Conservation (phyloP, 2,888 invertebrate species). For the Eristalinus sepulchralis region DNA sequence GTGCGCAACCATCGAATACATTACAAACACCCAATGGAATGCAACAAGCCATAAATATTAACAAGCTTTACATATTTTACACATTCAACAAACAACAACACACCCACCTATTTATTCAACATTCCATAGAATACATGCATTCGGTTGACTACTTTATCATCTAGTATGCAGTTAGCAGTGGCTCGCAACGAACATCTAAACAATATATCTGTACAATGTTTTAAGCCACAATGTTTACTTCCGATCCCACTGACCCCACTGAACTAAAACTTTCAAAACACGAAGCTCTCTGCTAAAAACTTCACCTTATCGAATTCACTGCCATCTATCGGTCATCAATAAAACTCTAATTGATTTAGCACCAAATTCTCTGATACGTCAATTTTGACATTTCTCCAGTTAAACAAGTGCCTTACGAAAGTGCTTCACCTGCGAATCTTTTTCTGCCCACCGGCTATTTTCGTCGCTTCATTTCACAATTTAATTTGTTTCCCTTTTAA, state of each 20-base stretch:
- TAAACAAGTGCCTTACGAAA: slow-evolving; percentile 16
- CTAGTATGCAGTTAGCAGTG: too few species aligned
- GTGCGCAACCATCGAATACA: too few species aligned
- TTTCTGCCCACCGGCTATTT: slow-evolving; percentile 12
- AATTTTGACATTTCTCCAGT: slow-evolving; percentile 53
- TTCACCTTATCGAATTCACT: not conserved
- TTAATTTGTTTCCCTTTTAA: not conserved
- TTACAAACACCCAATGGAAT: too few species aligned
- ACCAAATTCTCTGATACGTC: slow-evolving; percentile 18
- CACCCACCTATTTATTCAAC: too few species aligned
- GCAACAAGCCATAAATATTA: too few species aligned
- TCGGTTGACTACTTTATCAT: not conserved
- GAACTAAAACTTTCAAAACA: not conserved
- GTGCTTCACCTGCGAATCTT: not conserved
- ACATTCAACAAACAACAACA: too few species aligned
- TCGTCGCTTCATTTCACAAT: slow-evolving; percentile 3
- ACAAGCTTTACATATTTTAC: too few species aligned
- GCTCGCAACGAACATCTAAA: too few species aligned
- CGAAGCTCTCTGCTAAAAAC: not conserved
- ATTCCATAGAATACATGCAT: not conserved
- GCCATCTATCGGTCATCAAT: not conserved
- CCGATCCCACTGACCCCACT: not conserved
- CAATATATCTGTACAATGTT: too few species aligned
- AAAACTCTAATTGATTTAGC: not conserved
- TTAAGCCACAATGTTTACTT: too few species aligned